Percentiles rank a stretch among this genome's conserved stretches.
Evolutionary conservation across 2,113 vertebrate species (phyloP).

Genomic region (Bucco capensis): DNA sequence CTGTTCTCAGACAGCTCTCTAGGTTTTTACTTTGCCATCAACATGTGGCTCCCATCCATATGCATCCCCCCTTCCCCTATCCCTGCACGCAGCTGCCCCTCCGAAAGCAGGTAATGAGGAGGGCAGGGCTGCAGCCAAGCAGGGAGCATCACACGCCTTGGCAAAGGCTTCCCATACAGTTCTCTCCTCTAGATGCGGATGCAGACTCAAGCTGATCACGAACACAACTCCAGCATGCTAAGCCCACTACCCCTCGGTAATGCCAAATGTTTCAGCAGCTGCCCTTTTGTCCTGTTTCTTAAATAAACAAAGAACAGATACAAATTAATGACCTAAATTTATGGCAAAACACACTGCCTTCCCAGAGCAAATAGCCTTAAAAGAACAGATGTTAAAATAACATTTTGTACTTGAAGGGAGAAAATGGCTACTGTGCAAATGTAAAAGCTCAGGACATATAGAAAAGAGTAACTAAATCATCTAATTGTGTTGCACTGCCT

Average conservation of each 20-base stretch:
- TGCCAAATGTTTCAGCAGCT: slow-evolving; percentile 99
- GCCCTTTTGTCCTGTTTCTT: slow-evolving; percentile 98
- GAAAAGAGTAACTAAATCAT: slow-evolving; percentile 66
- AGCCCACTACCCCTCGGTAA: slow-evolving; percentile 94
- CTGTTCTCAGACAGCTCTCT: background rate
- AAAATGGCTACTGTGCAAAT: slow-evolving; percentile 62
- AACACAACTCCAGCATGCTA: slow-evolving; percentile 83
- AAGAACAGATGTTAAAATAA: slow-evolving; percentile 90
- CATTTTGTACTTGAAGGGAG: slow-evolving; percentile 72
- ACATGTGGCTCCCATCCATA: rapidly evolving
- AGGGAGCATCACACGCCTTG: slow-evolving; percentile 73
- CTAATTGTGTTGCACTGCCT: background rate
- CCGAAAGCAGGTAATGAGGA: slow-evolving; percentile 56
- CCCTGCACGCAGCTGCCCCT: rapidly evolving
- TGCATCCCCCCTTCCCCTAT: rapidly evolving
- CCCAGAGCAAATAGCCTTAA: slow-evolving; percentile 84
- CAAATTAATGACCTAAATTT: slow-evolving; percentile 99
- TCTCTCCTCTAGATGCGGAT: slow-evolving; percentile 85
- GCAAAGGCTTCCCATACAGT: slow-evolving; percentile 82
- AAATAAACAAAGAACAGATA: slow-evolving; percentile 99
- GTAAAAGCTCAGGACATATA: slow-evolving; percentile 43
- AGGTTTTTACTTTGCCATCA: background rate
- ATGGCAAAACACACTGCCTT: slow-evolving; percentile 83
- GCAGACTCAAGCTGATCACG: slow-evolving; percentile 89
- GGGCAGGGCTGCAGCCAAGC: slow-evolving; percentile 48